These are phyloP conservation scores for Pyrrhia umbra DNA, from an alignment of 2,888 invertebrate genomes.

Conservation along the genomic window DNA sequence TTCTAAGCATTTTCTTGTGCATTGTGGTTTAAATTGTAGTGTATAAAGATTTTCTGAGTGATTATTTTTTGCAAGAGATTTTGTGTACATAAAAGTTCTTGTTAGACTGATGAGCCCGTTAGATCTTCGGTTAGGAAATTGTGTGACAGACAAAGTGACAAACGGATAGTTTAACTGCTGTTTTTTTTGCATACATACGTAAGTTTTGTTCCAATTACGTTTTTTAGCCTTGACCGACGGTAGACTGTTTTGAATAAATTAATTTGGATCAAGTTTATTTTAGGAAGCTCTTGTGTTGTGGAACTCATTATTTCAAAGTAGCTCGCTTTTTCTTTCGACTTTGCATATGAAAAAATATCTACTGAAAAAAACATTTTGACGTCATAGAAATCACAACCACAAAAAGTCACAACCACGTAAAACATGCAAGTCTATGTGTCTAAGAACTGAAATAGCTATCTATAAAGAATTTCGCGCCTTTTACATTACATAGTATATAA, in stretches of 20 bases:
- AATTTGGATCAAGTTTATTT: background rate
- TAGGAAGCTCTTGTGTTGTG: background rate
- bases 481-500: no score
- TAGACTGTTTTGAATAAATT: background rate
- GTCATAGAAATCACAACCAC: background rate
- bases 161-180: conserved; percentile 2
- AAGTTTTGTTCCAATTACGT: conserved; percentile 1
- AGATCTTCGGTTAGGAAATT: conserved; percentile 3
- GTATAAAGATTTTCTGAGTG: conserved; percentile 37
- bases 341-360: no score
- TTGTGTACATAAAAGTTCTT: conserved; percentile 26
- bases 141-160: background rate
- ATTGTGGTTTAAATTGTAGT: conserved; percentile 50
- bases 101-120: conserved; percentile 7
- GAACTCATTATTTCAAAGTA: background rate
- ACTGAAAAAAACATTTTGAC: background rate
- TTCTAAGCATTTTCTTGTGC: conserved; percentile 33
- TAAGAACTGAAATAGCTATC: no score
- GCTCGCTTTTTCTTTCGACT: background rate
- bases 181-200: background rate
- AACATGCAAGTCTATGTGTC: no score
- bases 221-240: background rate
- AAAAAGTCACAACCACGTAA: no score
- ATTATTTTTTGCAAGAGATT: conserved; percentile 21
- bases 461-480: no score